These are phyloP conservation scores for Acanthurus tractus DNA, from an alignment of 2,797 vertebrate genomes.

Conservation along the genomic window DNA sequence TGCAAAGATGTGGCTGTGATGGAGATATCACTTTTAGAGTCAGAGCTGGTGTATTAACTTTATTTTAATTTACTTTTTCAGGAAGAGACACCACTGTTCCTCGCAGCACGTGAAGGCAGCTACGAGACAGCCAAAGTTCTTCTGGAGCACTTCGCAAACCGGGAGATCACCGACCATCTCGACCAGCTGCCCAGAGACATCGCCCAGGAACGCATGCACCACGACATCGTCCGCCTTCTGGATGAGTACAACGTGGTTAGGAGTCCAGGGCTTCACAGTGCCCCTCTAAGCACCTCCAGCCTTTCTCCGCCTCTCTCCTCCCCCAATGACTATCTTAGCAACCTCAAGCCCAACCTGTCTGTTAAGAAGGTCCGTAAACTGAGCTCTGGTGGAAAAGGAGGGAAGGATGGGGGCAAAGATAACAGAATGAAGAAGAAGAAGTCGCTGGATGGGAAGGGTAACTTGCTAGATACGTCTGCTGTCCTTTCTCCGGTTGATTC, in stretches of 20 bases:
- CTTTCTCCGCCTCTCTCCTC: constrained; percentile 96
- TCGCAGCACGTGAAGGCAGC: constrained; percentile 97
- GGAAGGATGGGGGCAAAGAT: constrained; percentile 92
- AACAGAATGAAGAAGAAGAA: constrained; percentile 93
- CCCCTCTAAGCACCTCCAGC: constrained; percentile 83
- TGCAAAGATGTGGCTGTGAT: neutral
- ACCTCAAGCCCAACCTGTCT: constrained; percentile 89
- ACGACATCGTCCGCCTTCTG: constrained; percentile 95
- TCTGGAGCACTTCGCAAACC: constrained; percentile 96
- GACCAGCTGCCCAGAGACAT: constrained; percentile 96
- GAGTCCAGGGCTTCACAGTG: constrained; percentile 91
- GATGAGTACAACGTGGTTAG: constrained; percentile 95
- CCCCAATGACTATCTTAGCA: constrained; percentile 92
- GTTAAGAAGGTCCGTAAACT: constrained; percentile 95
- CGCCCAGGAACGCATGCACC: constrained; percentile 97
- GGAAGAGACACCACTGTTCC: constrained; percentile 97
- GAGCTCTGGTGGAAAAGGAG: constrained; percentile 88
- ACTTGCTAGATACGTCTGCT: constrained; percentile 90
- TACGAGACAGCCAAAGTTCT: constrained; percentile 96
- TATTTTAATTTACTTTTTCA: constrained; percentile 60
- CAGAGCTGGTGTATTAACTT: neutral
- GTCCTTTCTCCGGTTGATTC: constrained; percentile 96
- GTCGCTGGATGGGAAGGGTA: constrained; percentile 90
- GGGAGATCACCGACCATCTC: constrained; percentile 98
- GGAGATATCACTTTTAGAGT: neutral